Percentiles rank a stretch among this genome's conserved stretches.
These are phyloP conservation scores for Hoplostethus mediterraneus DNA, from an alignment of 2,797 vertebrate species.

Conservation along the genomic window DNA sequence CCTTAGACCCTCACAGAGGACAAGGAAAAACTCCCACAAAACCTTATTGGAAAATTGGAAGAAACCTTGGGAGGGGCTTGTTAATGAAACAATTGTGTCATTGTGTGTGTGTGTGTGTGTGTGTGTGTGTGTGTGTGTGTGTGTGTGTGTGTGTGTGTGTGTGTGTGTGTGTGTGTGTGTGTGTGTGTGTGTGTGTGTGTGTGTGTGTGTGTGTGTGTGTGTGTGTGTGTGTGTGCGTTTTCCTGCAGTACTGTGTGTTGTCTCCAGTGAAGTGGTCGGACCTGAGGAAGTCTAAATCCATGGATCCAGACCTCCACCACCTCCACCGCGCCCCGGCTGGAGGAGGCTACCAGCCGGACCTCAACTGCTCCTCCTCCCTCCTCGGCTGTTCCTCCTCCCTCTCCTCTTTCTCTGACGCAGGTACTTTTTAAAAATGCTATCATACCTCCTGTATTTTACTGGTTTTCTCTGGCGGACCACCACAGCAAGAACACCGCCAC, in stretches of 20 bases:
- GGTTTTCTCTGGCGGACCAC: no score
- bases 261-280: constrained; percentile 94
- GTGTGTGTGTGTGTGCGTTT: constrained; percentile 14
- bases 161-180: constrained; percentile 12
- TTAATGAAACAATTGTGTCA: no score
- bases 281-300: constrained; percentile 88
- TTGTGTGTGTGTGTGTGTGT: neutral
- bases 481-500: no score
- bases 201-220: neutral
- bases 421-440: constrained; percentile 41
- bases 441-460: neutral
- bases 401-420: constrained; percentile 86
- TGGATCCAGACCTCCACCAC: constrained; percentile 87
- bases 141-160: constrained; percentile 15
- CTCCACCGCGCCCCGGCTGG: constrained; percentile 80
- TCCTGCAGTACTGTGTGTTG: constrained; percentile 88
- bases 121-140: constrained; percentile 14
- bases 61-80: no score
- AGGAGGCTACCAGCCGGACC: constrained; percentile 62
- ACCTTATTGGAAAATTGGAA: no score
- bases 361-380: constrained; percentile 46
- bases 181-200: neutral
- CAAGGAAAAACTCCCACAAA: no score
- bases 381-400: constrained; percentile 81
- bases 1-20: no score